phyloP scores from a whole-genome alignment of 1,140 invertebrate species.

The Andricus grossulariae region DNA sequence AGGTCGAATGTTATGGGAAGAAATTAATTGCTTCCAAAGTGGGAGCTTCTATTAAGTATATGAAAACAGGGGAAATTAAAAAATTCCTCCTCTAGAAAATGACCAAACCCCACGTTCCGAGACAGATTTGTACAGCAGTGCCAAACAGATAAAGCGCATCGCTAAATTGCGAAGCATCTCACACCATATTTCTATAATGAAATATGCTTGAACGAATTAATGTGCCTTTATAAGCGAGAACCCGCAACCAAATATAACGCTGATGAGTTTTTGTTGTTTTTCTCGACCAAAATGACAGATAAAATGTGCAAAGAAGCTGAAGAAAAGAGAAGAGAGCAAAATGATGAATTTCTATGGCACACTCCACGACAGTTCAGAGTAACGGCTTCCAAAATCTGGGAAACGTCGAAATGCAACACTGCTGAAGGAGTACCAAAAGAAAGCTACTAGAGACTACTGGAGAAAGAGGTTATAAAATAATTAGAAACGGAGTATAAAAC shows the following conservation, averaged over 20 bases:
- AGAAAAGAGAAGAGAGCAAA: conserved; percentile 50
- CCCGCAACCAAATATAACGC: background rate
- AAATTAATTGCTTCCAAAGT: conserved; percentile 51
- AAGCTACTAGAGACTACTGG: conserved; percentile 57
- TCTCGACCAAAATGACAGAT: conserved; percentile 37
- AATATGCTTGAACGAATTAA: no score
- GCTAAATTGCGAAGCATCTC: no score
- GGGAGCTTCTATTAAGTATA: conserved; percentile 47
- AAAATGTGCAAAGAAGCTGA: conserved; percentile 46
- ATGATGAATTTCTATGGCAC: conserved; percentile 56
- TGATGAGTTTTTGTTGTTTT: conserved; percentile 46
- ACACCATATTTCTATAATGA: no score
- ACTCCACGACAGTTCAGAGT: conserved; percentile 66
- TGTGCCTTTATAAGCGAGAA: no score
- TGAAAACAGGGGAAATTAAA: conserved; percentile 42
- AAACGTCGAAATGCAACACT: conserved; percentile 63
- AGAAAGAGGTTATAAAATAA: conserved; percentile 55
- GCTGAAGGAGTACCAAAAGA: conserved; percentile 59
- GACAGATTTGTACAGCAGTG: no score
- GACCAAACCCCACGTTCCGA: no score
- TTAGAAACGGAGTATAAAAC: conserved; percentile 35
- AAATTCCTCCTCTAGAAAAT: no score
- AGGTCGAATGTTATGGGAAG: conserved; percentile 61
- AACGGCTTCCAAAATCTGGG: conserved; percentile 68
- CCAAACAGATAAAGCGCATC: no score